Conservation (phyloP, 1,140 invertebrate species). For the Pseudomyrmex sp. region DNA sequence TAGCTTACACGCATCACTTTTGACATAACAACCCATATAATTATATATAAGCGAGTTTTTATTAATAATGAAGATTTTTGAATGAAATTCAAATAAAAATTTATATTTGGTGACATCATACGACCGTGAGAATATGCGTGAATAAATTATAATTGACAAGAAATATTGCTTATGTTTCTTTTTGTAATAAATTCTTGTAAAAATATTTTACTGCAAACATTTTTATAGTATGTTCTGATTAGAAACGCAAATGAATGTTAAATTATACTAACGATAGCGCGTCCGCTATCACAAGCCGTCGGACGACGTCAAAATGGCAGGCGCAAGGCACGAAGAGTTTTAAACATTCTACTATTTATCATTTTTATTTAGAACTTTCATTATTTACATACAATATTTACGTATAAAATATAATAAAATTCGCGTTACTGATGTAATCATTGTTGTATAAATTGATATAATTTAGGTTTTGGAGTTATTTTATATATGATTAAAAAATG, state of each 20-base stretch:
- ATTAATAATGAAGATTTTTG: background rate
- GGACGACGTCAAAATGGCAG: conserved; percentile 17
- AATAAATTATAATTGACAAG: conserved; percentile 4
- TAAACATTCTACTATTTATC: background rate
- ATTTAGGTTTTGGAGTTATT: background rate
- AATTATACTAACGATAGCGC: background rate
- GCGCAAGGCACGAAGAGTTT: background rate
- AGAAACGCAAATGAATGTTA: conserved; percentile 29
- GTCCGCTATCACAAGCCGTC: conserved; percentile 4
- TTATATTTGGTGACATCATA: background rate
- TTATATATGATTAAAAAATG: no score
- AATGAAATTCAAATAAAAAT: background rate
- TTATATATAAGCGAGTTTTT: background rate
- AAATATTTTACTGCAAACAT: conserved; percentile 20
- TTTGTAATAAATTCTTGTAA: conserved; percentile 24
- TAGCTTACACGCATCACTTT: background rate
- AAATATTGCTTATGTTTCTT: conserved; percentile 12
- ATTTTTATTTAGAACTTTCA: background rate
- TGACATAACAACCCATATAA: background rate
- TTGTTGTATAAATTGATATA: background rate
- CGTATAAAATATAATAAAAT: background rate
- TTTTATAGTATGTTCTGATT: conserved; percentile 19
- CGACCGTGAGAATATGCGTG: background rate
- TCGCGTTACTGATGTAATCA: background rate
- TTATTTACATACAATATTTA: background rate